Evolutionary conservation across 2,797 vertebrate species (phyloP).

Genomic region (Bradypodion pumilum): DNA sequence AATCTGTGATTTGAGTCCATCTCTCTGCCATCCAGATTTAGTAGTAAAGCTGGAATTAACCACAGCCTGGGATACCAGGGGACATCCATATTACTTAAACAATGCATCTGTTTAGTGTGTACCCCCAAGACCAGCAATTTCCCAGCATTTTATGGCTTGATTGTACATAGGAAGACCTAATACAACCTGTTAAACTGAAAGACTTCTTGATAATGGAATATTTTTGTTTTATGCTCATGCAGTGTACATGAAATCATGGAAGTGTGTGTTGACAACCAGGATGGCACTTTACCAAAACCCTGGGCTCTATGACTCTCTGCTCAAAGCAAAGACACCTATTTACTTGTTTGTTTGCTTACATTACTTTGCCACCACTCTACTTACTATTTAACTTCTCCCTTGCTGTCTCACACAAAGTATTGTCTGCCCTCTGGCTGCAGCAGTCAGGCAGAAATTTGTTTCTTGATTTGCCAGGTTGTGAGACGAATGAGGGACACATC

Average conservation of each 20-base stretch:
- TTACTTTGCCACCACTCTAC: too few relatives aligned
- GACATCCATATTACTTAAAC: too few relatives aligned
- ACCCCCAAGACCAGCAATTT: too few relatives aligned
- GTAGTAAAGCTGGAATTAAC: neutral
- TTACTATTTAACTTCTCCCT: neutral
- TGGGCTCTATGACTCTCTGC: neutral
- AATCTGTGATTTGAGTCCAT: too few relatives aligned
- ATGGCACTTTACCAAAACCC: neutral
- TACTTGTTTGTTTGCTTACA: too few relatives aligned
- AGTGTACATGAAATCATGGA: neutral
- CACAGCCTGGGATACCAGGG: neutral
- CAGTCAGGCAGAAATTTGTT: neutral
- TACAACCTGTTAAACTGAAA: too few relatives aligned
- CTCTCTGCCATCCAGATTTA: neutral
- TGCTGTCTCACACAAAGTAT: too few relatives aligned
- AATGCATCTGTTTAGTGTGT: too few relatives aligned
- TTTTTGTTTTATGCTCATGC: too few relatives aligned
- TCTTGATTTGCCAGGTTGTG: neutral
- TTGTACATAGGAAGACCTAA: too few relatives aligned
- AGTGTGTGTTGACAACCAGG: neutral
- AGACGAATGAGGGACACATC: constrained; percentile 21
- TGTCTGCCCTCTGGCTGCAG: neutral
- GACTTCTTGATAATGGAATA: too few relatives aligned
- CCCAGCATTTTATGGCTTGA: too few relatives aligned
- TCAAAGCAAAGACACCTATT: neutral